These are phyloP conservation scores for Poeciliopsis retropinna DNA, from an alignment of 2,113 vertebrate genomes.

Conservation along the genomic window DNA sequence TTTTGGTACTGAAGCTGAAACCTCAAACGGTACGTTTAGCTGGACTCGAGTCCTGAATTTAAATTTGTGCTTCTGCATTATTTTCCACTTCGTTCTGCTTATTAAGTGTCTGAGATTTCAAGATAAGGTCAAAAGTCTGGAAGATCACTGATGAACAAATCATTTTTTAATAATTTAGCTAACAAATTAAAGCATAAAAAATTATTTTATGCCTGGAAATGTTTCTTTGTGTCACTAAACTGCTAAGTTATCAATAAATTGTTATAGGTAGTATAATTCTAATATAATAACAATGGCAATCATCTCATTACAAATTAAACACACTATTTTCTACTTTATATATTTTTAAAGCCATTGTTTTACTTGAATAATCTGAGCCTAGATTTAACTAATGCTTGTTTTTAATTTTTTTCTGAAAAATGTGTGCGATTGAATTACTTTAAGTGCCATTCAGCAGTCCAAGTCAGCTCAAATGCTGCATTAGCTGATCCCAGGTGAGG, in stretches of 20 bases:
- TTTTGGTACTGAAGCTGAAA: slow-evolving; percentile 25
- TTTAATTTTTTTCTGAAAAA: slow-evolving; percentile 14
- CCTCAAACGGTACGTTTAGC: slow-evolving; percentile 16
- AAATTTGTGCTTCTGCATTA: slow-evolving; percentile 47
- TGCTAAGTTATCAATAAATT: neutral
- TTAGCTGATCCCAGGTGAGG: slow-evolving; percentile 43
- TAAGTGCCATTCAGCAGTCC: slow-evolving; percentile 37
- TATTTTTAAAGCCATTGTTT: neutral
- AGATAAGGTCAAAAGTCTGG: neutral
- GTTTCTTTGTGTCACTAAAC: neutral
- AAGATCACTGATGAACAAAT: neutral
- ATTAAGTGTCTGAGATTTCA: slow-evolving; percentile 10
- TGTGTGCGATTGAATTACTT: slow-evolving; percentile 24
- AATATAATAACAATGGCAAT: neutral
- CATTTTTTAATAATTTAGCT: neutral
- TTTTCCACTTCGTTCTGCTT: slow-evolving; percentile 27
- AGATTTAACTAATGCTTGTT: slow-evolving; percentile 16
- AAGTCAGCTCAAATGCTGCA: slow-evolving; percentile 51
- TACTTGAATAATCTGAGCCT: slow-evolving; percentile 7
- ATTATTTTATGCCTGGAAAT: neutral
- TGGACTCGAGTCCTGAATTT: slow-evolving; percentile 21
- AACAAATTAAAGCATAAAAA: neutral
- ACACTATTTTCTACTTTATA: neutral
- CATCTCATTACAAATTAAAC: slow-evolving; percentile 8
- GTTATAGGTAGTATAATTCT: neutral